Evolutionary conservation across 2,888 invertebrate genomes (phyloP), one percentile per base, ranked within the genome.

Genomic region (Tenthredo livida): DNA sequence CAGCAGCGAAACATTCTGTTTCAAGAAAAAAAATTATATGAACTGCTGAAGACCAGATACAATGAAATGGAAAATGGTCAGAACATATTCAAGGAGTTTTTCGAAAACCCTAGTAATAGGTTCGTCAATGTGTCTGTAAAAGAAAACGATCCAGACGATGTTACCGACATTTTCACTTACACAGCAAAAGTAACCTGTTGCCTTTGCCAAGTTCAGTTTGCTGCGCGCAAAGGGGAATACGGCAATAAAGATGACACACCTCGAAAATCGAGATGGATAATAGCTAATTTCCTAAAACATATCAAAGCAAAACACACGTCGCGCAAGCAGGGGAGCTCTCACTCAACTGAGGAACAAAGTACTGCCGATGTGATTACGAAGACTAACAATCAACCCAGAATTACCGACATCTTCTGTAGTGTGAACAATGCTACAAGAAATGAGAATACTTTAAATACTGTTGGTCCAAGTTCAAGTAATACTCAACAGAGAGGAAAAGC

Each of bases 81-180:
- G 40, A 10, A 73, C 40, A 73, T 9, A 73, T 73, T 73, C 12
- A 73, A 73, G n/a, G 43, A 73, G n/a, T 73, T 73, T 21, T 73
- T 73, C 9, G 43, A 43, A 12, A 73, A 73, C 15, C 73, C 73
- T 4, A 73, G 73, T n/a, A 73, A 73, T 21, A 73, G 73, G 40
- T 73, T 73, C 43, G 21, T 73, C 43, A 43, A 73, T n/a, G 73
- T 73, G n/a, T 21, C 37, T 21, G 73, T 67, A 15, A 73, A 73
- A 73, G 73, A 73, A 73, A 37, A 37, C 12, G 73, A 73, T 73
- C 73, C 43, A 43, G 73, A 73, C n/a, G 73, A 73, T 73, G n/a
- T 40, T 21, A 40, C 73, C 43, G 73, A 73, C 43, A 73, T 43
- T 73, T 43, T 73, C 6, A 73, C 73, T n/a, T 73, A 43, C 43